Evolutionary conservation across 2,888 invertebrate species (phyloP), one percentile per base, ranked within the genome.

Genomic region (Apeira syringaria): DNA sequence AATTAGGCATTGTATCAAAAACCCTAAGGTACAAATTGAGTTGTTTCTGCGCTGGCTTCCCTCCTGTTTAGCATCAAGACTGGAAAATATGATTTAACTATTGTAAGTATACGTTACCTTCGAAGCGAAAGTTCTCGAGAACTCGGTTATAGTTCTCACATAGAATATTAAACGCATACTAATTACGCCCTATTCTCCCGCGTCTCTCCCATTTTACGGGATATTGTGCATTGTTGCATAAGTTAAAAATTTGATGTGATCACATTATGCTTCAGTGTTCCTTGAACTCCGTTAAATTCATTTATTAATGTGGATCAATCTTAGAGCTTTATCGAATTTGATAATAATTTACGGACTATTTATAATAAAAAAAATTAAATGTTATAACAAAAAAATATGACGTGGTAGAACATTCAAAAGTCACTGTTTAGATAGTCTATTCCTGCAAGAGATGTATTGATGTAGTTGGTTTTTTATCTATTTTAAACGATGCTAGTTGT

Each of bases 311-410:
- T 85, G 87, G 88, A 89, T 77, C 89, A 89, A 89, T 85, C 68
- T 80, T 89, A 86, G 86, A 89, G 89, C 89, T 89, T 89, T 89
- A 89, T 88, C 85, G 80, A 87, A 86, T 88, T 89, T 88, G 88
- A 88, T 89, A 89, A 88, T 88, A 88, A 89, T 87, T 86, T 87
- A 88, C 68, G 80, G 73, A 79, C 80, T 84, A 83, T 84, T 85
- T 84, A 82, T 70, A 74, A 72, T 68, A 71, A 61, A 53, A 57
- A 54, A 35, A 55, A 53, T 56, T 36, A 42, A 43, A 59, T 39
- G 40, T 30, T 48, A 38, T 51, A 50, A 61, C 58, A 62, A 71
- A 67, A 61, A 66, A 64, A 60, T 48, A 50, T 36, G 55, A 45
- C 34, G 45, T 55, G 60, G 47, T 68, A 70, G 64, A 57, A n/a